Evolutionary conservation across 2,888 invertebrate species (phyloP).

Genomic region (Nemurella pictetii): DNA sequence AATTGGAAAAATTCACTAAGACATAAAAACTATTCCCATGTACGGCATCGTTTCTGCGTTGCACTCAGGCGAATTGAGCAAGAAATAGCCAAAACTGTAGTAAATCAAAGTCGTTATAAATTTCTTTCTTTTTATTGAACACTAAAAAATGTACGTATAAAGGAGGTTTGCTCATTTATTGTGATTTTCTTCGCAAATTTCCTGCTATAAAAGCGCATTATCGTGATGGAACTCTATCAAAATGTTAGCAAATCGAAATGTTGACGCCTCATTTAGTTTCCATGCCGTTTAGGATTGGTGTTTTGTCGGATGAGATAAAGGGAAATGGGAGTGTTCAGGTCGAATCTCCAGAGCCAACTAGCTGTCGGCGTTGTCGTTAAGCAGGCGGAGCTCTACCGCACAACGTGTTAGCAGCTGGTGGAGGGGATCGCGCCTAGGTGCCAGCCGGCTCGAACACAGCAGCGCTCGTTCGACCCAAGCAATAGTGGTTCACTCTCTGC

Average conservation of each 20-base stretch:
- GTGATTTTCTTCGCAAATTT: not conserved
- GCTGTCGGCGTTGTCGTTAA: not conserved
- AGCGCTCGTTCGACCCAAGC: not conserved
- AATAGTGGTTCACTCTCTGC: not conserved
- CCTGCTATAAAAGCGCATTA: not conserved
- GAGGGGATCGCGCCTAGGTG: conserved; percentile 1
- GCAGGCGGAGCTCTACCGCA: not conserved
- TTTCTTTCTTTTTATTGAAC: not conserved
- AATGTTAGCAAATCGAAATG: not conserved
- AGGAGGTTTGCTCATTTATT: no score
- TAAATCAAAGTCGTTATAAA: not conserved
- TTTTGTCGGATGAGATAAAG: conserved; percentile 22
- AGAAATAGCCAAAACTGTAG: not conserved
- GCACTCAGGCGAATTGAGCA: no score
- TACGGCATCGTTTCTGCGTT: no score
- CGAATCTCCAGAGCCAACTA: conserved; percentile 4
- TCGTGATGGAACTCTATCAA: not conserved
- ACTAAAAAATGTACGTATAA: no score
- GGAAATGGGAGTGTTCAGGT: conserved; percentile 1
- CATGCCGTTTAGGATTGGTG: conserved; percentile 15
- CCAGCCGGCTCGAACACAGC: not conserved
- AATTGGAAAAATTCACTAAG: not conserved
- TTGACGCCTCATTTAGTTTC: conserved; percentile 22
- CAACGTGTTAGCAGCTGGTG: not conserved
- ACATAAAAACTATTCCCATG: no score